These are phyloP conservation scores for Palaemon carinicauda DNA, from an alignment of 1,140 invertebrate genomes.

Conservation along the genomic window DNA sequence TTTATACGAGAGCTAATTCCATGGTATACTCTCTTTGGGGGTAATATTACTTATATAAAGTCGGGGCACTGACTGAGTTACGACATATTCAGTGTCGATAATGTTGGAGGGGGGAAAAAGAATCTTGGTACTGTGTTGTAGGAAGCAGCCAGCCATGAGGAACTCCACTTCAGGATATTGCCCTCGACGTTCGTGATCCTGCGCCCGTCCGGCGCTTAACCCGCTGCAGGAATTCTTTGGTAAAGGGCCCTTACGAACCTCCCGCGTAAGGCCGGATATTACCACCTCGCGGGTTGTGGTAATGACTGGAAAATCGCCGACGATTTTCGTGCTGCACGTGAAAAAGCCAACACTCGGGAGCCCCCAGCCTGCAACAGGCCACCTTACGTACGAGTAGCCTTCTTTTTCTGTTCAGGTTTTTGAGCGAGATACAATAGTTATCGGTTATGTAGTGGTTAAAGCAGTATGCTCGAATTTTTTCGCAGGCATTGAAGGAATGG, in stretches of 20 bases:
- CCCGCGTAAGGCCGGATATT: neutral
- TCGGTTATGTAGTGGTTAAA: too few species aligned
- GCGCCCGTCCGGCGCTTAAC: constrained; percentile 14
- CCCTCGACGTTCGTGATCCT: constrained; percentile 29
- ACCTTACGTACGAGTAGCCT: too few species aligned
- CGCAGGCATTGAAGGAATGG: too few species aligned
- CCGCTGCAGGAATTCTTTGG: neutral
- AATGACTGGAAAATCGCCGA: constrained; percentile 27
- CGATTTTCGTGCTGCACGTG: constrained; percentile 36
- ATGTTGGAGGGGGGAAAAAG: neutral
- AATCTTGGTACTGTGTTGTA: neutral
- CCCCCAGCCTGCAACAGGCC: neutral
- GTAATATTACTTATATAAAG: too few species aligned
- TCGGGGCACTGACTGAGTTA: too few species aligned
- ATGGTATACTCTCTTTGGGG: too few species aligned
- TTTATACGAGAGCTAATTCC: too few species aligned
- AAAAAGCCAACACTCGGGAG: constrained; percentile 2
- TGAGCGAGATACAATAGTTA: too few species aligned
- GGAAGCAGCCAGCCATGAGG: constrained; percentile 28
- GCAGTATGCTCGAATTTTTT: too few species aligned
- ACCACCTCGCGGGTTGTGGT: neutral
- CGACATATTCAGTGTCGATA: too few species aligned
- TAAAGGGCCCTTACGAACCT: neutral
- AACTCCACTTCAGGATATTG: constrained; percentile 30
- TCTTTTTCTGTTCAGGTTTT: too few species aligned